phyloP scores from a whole-genome alignment of 2,113 vertebrate species.

The Bucco capensis region DNA sequence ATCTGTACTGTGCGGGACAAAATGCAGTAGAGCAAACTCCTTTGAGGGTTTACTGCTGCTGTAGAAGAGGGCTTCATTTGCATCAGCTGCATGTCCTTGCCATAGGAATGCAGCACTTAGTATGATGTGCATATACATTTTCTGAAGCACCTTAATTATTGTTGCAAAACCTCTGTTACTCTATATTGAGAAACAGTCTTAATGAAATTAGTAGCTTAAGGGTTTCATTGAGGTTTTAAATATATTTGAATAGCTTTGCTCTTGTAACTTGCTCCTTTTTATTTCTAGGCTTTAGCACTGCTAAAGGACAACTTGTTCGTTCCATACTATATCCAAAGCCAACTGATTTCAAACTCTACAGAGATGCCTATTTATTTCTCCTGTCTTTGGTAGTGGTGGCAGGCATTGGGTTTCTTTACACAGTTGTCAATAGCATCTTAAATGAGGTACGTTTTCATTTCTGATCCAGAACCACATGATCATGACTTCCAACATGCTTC shows the following conservation, averaged over 20 bases:
- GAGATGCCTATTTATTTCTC: constrained; percentile 94
- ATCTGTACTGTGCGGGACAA: not conserved
- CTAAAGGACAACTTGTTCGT: constrained; percentile 95
- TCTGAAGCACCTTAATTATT: constrained; percentile 16
- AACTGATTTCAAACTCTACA: constrained; percentile 97
- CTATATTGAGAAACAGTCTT: not conserved
- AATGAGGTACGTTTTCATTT: constrained; percentile 75
- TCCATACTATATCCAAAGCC: constrained; percentile 98
- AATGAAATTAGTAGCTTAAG: constrained; percentile 22
- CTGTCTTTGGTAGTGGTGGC: constrained; percentile 92
- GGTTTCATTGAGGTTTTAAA: not conserved
- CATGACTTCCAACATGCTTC: not conserved
- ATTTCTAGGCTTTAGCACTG: constrained; percentile 89
- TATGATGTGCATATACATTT: not conserved
- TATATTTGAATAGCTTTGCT: not conserved
- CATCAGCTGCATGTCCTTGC: not conserved
- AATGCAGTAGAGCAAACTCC: not conserved
- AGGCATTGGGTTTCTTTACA: constrained; percentile 91
- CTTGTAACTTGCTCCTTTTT: not conserved
- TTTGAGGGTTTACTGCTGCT: not conserved
- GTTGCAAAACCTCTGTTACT: constrained; percentile 17
- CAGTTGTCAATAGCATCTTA: constrained; percentile 85
- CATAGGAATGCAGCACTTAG: not conserved
- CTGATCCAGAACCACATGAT: not conserved
- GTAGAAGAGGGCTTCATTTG: not conserved